A percentile compares a stretch with the other conserved stretches of the same genome.
Evolutionary conservation across 1,140 invertebrate genomes (phyloP).

Genomic region (Sinella curviseta): DNA sequence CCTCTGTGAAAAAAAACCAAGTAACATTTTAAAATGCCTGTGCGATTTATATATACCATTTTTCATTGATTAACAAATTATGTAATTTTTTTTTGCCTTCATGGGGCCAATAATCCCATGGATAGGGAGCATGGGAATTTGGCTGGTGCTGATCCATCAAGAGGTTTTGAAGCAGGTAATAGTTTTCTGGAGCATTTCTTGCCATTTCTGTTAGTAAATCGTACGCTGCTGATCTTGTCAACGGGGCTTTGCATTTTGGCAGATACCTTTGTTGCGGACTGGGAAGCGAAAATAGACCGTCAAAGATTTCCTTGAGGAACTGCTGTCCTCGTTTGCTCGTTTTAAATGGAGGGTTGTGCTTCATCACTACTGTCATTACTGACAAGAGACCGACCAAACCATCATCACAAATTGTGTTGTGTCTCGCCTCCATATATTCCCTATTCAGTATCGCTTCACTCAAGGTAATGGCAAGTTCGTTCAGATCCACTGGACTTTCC

Average conservation of each 20-base stretch:
- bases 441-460: conserved; percentile 71
- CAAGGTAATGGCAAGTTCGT: conserved; percentile 73
- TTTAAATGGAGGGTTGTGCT: conserved; percentile 84
- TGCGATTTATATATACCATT: too few species aligned
- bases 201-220: conserved; percentile 85
- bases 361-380: conserved; percentile 79
- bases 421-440: conserved; percentile 78
- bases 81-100: too few species aligned
- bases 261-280: conserved; percentile 79
- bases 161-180: conserved; percentile 76
- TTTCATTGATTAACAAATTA: too few species aligned
- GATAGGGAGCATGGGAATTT: conserved; percentile 78
- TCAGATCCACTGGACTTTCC: conserved; percentile 65
- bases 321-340: conserved; percentile 73
- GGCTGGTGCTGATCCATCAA: conserved; percentile 82
- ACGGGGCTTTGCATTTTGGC: conserved; percentile 88
- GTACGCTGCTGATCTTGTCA: conserved; percentile 82
- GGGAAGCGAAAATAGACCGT: conserved; percentile 85
- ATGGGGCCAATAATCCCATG: conserved; percentile 96
- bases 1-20: too few species aligned
- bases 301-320: conserved; percentile 63
- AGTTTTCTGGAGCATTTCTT: conserved; percentile 81
- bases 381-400: conserved; percentile 85
- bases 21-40: too few species aligned
- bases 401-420: conserved; percentile 81